Base-by-base conservation (phyloP, 2,888 invertebrate genomes). In the Tipula helvola region DNA sequence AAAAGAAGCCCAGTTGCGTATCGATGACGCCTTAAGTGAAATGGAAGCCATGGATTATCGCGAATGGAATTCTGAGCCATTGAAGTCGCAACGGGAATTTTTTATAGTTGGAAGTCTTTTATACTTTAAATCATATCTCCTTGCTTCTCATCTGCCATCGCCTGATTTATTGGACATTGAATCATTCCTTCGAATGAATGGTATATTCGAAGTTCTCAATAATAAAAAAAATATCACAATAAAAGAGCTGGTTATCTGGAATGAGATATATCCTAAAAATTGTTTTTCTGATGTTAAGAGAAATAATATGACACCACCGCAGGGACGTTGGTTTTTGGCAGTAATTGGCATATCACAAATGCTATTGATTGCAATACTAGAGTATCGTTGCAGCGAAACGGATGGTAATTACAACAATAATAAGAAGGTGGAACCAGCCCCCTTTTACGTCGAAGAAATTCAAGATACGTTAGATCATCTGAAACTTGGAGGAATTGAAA, bases 21-120 rank as follows among this genome's bases (percentile, higher is more conserved):
- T 97, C 86, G 97, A 97, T 90, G 97, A 97, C 91, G 96, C 97
- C 42, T 92, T 98, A 84, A 96, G 95, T 89, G 97, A 97, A 92
- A 93, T 97, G 91, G 97, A 97, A 92, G 96, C 97, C 13, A 96
- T 96, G 92, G 97, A 98, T 92, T 97, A 97, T 91, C 93, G 96
- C 89, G 97, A 97, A 92, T 96, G 96, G 96, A 96, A 95, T 89
- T 96, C 96, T 90, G 96, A 91, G 87, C 90, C 91, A 0, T 87
- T 91, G 87, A 90, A 90, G 88, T 91, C 90, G 0, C 90, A 90
- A 86, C 89, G 92, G 2, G 91, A 91, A 87, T 93, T 93, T 88
- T 93, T 93, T 47, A 92, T 93, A 71, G 90, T 93, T 85, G 93
- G 93, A 13, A 93, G 93, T 88, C 92, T 92, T 3, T 88, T 93